These are phyloP conservation scores for Hirudinaria manillensis DNA, from an alignment of 2,888 invertebrate species.

Conservation along the genomic window DNA sequence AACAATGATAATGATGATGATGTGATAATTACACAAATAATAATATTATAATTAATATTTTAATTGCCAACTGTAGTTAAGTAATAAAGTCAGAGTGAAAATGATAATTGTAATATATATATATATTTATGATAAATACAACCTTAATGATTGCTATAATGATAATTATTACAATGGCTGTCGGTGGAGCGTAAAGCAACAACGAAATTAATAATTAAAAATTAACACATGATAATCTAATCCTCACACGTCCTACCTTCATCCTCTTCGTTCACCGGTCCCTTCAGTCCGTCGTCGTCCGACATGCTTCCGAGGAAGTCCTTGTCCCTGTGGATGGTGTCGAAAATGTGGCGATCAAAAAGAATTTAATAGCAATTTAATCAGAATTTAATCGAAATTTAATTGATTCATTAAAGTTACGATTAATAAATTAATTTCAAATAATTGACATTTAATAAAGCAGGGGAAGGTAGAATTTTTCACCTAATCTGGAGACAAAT, in stretches of 20 bases:
- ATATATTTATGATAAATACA: too few species aligned
- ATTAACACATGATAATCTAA: too few species aligned
- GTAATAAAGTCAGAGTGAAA: too few species aligned
- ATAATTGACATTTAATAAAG: background rate
- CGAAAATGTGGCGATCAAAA: background rate
- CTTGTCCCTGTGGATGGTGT: constrained; percentile 22
- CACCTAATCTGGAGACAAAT: too few species aligned
- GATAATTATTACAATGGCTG: too few species aligned
- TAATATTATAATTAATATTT: too few species aligned
- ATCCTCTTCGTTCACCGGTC: constrained; percentile 25
- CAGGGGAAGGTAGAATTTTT: too few species aligned
- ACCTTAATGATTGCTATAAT: too few species aligned
- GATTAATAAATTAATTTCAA: background rate
- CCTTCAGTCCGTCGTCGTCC: constrained; percentile 32
- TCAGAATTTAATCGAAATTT: background rate
- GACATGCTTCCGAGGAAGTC: constrained; percentile 28
- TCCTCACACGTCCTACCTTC: constrained; percentile 16
- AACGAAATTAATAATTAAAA: too few species aligned
- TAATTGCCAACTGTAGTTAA: too few species aligned
- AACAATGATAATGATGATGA: background rate
- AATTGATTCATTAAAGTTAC: background rate
- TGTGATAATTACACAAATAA: background rate
- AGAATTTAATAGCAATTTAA: background rate
- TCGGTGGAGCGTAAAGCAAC: too few species aligned
- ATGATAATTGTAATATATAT: too few species aligned